Evolutionary conservation across 2,113 vertebrate genomes (phyloP), one percentile per base, ranked within the genome.

Genomic region (Nannobrachium achirus): DNA sequence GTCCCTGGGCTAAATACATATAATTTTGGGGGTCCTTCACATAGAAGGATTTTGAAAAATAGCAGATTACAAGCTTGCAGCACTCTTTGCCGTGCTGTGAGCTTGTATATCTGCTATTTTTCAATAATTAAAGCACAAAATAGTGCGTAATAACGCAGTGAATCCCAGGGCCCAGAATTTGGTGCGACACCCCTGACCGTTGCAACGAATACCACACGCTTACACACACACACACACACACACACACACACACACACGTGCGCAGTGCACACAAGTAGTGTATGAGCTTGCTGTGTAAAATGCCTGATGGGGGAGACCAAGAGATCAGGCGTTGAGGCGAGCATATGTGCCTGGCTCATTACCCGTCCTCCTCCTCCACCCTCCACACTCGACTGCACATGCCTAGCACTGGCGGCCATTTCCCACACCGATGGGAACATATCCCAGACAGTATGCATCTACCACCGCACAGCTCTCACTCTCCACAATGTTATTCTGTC

Each of bases 271-370:
- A n/a, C n/a, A n/a, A n/a, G n/a, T n/a, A 8, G 33, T 9, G 8
- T 13, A 16, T 33, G 25, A 18, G 75, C 74, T 42, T 74, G 79
- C 89, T 80, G 83, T 83, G 82, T 78, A 86, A 81, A 80, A 85
- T 84, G 86, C 83, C 84, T 88, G 81, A 83, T 61, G 85, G 84
- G 77, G 78, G 81, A 85, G 83, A 86, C 82, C 87, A 81, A 76
- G 87, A 85, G 86, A 89, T 89, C 88, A 86, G 86, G 72, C 82
- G 80, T 71, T 71, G 88, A 87, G 79, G 90, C 86, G 69, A 89
- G 80, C 88, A 82, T 79, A 84, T 84, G 84, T 82, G 80, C 76
- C 78, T 64, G 89, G 84, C 86, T 89, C 89, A 90, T 90, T 91
- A 91, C 80, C 84, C 84, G 19, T 49, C 79, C 83, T 79, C 75